A percentile compares a stretch with the other conserved stretches of the same genome.
Evolutionary conservation across 1,140 invertebrate species (phyloP).

Genomic region (Diploscapter pachys): DNA sequence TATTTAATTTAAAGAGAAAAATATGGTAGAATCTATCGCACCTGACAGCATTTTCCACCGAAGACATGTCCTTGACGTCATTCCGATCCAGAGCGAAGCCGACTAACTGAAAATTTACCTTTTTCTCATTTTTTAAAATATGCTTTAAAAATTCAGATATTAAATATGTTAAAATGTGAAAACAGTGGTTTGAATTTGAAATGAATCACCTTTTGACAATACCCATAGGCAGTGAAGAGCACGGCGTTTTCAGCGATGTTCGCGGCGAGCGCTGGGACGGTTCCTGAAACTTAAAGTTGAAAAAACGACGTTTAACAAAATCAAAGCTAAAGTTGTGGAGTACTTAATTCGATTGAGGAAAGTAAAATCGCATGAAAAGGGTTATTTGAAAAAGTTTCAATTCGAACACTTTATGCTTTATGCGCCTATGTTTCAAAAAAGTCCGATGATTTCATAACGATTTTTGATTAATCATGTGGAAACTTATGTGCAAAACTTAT

Average conservation of each 20-base stretch:
- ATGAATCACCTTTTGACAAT: constrained; percentile 78
- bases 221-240: constrained; percentile 91
- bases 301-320: neutral
- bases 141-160: constrained; percentile 59
- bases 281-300: constrained; percentile 62
- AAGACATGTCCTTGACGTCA: constrained; percentile 72
- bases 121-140: constrained; percentile 8
- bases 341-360: too few relatives aligned
- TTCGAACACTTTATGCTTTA: too few relatives aligned
- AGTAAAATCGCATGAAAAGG: too few relatives aligned
- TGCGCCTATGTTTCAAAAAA: too few relatives aligned
- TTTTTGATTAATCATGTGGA: too few relatives aligned
- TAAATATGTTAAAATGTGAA: constrained; percentile 12
- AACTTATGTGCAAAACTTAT: too few relatives aligned
- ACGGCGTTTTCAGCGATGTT: constrained; percentile 98
- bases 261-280: constrained; percentile 84
- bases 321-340: constrained; percentile 17
- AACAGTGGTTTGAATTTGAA: constrained; percentile 56
- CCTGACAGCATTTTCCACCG: constrained; percentile 71
- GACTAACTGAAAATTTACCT: constrained; percentile 46
- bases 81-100: constrained; percentile 53
- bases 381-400: too few relatives aligned
- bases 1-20: too few relatives aligned
- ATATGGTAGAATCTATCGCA: too few relatives aligned
- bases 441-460: too few relatives aligned